These are phyloP conservation scores for Coracopsis vasa DNA, from an alignment of 2,113 vertebrate species.

Conservation along the genomic window DNA sequence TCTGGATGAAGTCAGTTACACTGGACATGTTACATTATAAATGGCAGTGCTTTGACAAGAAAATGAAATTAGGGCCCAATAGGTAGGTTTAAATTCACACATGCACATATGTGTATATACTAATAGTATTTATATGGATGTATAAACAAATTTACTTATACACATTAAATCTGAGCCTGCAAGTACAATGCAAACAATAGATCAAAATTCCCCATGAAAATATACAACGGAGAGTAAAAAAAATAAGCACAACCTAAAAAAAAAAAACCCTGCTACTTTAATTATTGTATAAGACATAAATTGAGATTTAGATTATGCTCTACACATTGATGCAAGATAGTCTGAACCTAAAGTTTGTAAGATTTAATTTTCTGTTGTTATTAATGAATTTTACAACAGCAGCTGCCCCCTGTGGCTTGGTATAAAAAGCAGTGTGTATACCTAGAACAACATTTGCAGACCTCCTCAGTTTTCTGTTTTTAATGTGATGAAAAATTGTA, in stretches of 20 bases:
- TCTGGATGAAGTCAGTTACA: background rate
- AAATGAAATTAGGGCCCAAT: background rate
- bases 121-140: background rate
- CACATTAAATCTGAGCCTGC: background rate
- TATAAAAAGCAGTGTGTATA: slow-evolving; percentile 74
- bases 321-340: slow-evolving; percentile 41
- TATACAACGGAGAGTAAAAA: background rate
- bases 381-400: slow-evolving; percentile 77
- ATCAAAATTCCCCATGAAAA: background rate
- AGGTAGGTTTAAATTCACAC: background rate
- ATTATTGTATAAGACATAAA: slow-evolving; percentile 50
- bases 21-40: background rate
- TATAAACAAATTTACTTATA: background rate
- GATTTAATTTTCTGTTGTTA: slow-evolving; percentile 79
- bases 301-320: slow-evolving; percentile 52
- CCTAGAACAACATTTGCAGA: slow-evolving; percentile 80
- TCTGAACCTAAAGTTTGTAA: slow-evolving; percentile 69
- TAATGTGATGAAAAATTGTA: slow-evolving; percentile 84
- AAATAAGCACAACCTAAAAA: background rate
- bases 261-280: slow-evolving; percentile 35
- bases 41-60: background rate
- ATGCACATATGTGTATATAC: background rate
- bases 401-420: slow-evolving; percentile 65
- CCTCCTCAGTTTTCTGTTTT: slow-evolving; percentile 82
- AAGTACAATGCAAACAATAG: background rate